Percentiles rank a stretch among this genome's conserved stretches.
Evolutionary conservation across 2,113 vertebrate genomes (phyloP).

Genomic region (Geothlypis trichas): DNA sequence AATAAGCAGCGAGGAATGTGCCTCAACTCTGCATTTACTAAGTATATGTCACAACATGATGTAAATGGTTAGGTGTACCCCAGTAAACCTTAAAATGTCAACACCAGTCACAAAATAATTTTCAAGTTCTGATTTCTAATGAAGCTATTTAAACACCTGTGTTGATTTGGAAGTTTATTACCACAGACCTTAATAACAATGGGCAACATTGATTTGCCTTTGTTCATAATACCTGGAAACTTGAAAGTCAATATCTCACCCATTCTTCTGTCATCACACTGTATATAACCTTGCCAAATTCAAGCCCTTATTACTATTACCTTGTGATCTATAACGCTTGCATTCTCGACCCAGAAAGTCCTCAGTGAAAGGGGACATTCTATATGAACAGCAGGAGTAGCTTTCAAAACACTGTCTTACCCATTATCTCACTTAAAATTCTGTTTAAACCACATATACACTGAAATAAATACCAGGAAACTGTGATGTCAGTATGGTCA

Average conservation of each 20-base stretch:
- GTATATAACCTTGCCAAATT: not conserved
- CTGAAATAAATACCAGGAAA: not conserved
- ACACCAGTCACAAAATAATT: not conserved
- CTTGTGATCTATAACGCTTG: not conserved
- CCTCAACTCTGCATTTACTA: not conserved
- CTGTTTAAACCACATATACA: not conserved
- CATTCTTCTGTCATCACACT: not conserved
- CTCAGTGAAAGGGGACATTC: not conserved
- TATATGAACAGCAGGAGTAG: not conserved
- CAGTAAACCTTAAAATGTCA: not conserved
- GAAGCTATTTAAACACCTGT: not conserved
- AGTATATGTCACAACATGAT: not conserved
- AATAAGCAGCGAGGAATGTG: not conserved
- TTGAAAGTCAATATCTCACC: not conserved
- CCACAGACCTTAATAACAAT: not conserved
- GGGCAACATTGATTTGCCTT: not conserved
- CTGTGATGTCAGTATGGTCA: not conserved
- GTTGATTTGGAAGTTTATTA: not conserved
- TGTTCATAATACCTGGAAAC: not conserved
- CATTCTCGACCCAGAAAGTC: not conserved
- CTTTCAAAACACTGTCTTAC: not conserved
- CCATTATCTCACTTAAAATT: not conserved
- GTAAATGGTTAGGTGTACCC: not conserved
- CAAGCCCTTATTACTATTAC: not conserved
- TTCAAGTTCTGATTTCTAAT: not conserved